phyloP scores from a whole-genome alignment of 1,140 invertebrate species.

The Zophobas morio region DNA sequence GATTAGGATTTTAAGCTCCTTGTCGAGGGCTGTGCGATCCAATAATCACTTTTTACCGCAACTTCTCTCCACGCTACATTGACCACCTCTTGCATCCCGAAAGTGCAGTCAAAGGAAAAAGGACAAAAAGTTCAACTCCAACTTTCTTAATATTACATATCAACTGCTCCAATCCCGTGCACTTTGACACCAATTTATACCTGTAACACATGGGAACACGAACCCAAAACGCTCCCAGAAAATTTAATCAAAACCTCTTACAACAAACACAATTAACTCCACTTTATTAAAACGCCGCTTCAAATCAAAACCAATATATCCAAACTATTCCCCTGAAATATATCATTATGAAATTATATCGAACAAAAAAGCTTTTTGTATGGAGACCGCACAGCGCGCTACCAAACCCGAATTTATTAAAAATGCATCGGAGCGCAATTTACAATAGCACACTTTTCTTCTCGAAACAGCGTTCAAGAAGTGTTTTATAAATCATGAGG shows the following conservation, averaged over 20 bases:
- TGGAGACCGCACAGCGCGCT: constrained; percentile 4
- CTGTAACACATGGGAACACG: constrained; percentile 1
- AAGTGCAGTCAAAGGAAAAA: constrained; percentile 19
- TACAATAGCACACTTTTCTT: constrained; percentile 22
- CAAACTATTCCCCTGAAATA: constrained; percentile 24
- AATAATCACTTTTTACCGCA: constrained; percentile 48
- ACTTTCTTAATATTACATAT: not conserved
- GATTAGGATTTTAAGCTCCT: constrained; percentile 49
- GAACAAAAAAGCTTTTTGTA: constrained; percentile 18
- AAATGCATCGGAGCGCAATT: constrained; percentile 17
- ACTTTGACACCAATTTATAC: constrained; percentile 11
- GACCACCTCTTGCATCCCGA: constrained; percentile 18
- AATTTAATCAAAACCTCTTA: constrained; percentile 34
- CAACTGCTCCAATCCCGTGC: not conserved
- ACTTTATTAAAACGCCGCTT: constrained; percentile 22
- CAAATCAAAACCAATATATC: constrained; percentile 27
- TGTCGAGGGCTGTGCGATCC: constrained; percentile 43
- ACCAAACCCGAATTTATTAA: constrained; percentile 2
- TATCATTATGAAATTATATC: constrained; percentile 24
- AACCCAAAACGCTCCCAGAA: constrained; percentile 11
- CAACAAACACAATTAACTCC: constrained; percentile 32
- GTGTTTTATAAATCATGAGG: constrained; percentile 24
- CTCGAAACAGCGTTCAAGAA: constrained; percentile 9
- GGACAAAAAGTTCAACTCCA: constrained; percentile 8
- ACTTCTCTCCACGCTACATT: constrained; percentile 36